Evolutionary conservation across 2,797 vertebrate species (phyloP), one percentile per base, ranked within the genome.

Genomic region (Borostomias antarcticus): DNA sequence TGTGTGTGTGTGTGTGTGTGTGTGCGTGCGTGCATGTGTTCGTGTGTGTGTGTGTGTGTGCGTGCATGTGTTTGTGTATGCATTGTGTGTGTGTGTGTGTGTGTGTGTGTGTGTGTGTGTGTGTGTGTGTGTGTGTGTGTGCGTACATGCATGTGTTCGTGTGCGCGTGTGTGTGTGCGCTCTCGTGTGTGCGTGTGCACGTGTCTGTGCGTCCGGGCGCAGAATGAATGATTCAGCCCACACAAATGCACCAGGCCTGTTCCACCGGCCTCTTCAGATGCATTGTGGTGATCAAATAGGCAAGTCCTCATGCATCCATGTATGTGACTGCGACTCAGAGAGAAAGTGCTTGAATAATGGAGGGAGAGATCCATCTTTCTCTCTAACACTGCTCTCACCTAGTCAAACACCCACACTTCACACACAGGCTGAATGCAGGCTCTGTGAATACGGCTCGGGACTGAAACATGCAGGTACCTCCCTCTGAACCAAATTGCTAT

Each of bases 291-390:
- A 89, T 83, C 86, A 80, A 80, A 79, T 76, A 87, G 75, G 77
- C 78, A 75, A 83, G 75, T 83, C 70, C 72, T 90, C 86, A 90
- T 88, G 78, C 85, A 88, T 89, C 82, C 76, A 86, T 89, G 89
- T 79, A 88, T 87, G 84, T 13, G 68, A 75, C 72, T 77, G 74
- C 11, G 58, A 82, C 74, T 78, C 82, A 86, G 85, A 86, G 82
- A 88, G 83, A 81, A 68, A 88, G 79, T 73, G 70, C 75, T 79
- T 61, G 78, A 88, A 91, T 87, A 88, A 89, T 89, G 82, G 76
- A 88, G 69, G 21, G 52, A 72, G 68, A 79, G 79, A 83, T 79
- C 77, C 61, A 70, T 72, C 70, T 17, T 15, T 83, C 73, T 75
- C 78, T 70, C 70, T 45, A 40, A 45, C 76, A 53, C 67, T 74